These are phyloP conservation scores for Cerceris ruficornis DNA, from an alignment of 2,888 invertebrate genomes.

Conservation along the genomic window DNA sequence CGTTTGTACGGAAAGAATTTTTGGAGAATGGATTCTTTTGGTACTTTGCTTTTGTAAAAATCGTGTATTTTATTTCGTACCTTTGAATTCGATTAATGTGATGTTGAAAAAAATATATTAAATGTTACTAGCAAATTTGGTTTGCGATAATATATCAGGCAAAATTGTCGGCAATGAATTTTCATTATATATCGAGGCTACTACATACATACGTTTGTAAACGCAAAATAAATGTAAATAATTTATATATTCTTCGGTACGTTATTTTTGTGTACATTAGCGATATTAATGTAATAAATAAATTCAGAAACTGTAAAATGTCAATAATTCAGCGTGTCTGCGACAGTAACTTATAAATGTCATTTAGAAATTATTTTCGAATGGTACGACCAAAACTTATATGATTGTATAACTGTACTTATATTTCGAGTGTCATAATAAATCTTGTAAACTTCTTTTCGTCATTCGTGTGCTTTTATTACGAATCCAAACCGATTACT, in stretches of 20 bases:
- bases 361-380: slow-evolving; percentile 26
- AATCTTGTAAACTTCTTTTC: slow-evolving; percentile 54
- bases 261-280: background rate
- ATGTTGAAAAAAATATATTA: too few relatives aligned
- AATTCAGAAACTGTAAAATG: background rate
- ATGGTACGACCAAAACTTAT: background rate
- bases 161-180: too few relatives aligned
- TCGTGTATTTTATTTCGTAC: too few relatives aligned
- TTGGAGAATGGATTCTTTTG: too few relatives aligned
- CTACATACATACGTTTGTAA: background rate
- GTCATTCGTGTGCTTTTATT: slow-evolving; percentile 8
- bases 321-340: background rate
- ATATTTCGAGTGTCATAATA: slow-evolving; percentile 40
- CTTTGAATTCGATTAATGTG: too few relatives aligned
- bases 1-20: too few relatives aligned
- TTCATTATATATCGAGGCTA: background rate
- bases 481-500: too few relatives aligned
- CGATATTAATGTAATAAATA: background rate
- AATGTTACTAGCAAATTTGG: too few relatives aligned
- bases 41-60: too few relatives aligned
- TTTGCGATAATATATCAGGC: too few relatives aligned
- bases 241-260: background rate
- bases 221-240: background rate
- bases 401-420: slow-evolving; percentile 38
- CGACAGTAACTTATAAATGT: slow-evolving; percentile 4